Conservation (phyloP, 2,888 invertebrate genomes). For the Protula sp. region DNA sequence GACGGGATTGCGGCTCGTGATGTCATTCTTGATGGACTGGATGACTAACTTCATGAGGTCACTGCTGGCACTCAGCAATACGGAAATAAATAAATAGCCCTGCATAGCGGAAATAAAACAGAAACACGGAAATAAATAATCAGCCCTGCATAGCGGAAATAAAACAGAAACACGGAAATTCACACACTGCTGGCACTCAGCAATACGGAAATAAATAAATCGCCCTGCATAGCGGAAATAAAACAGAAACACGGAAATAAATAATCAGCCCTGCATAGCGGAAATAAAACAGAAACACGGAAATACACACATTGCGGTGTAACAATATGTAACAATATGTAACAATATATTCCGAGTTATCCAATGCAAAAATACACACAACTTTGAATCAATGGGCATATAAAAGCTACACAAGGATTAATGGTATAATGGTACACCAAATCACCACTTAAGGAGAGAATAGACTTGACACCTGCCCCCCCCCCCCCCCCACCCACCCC, state of each 20-base stretch:
- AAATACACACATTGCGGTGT: constrained; percentile 69
- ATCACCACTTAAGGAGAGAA: too few relatives aligned
- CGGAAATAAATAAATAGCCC: constrained; percentile 99
- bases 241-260: constrained; percentile 93
- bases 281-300: constrained; percentile 96
- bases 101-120: too few relatives aligned
- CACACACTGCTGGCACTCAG: constrained; percentile 98
- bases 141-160: constrained; percentile 94
- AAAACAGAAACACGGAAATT: constrained; percentile 98
- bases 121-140: constrained; percentile 97
- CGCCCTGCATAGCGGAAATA: constrained; percentile 74
- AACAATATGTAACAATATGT: too few relatives aligned
- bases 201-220: constrained; percentile 98
- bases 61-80: constrained; percentile 96
- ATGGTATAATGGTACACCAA: too few relatives aligned
- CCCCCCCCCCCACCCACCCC: too few relatives aligned
- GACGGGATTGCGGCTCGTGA: constrained; percentile 87
- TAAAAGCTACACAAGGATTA: too few relatives aligned
- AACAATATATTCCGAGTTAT: too few relatives aligned
- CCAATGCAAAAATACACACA: too few relatives aligned
- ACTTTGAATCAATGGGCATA: too few relatives aligned
- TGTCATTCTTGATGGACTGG: constrained; percentile 98
- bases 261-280: constrained; percentile 93
- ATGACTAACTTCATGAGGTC: constrained; percentile 98
- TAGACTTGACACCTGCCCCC: too few relatives aligned